Evolutionary conservation across 92 coral and sea anemone species (phyloP).

Genomic region (Ricordea florida): DNA sequence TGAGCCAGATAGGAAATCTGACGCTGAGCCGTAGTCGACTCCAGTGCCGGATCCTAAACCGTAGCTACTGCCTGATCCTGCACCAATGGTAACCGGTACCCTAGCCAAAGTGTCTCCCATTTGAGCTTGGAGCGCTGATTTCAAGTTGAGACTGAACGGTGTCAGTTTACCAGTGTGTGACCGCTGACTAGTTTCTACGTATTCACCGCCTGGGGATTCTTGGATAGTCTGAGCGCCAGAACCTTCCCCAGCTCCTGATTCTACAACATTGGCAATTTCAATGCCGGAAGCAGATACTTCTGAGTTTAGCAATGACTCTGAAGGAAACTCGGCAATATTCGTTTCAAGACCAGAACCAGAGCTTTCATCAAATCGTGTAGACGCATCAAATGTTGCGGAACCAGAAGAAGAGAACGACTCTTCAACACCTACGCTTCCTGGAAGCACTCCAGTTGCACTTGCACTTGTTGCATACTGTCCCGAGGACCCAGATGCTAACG

Average conservation of each 20-base stretch:
- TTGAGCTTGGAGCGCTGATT: conserved; percentile 73
- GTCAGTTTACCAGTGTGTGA: conserved; percentile 16
- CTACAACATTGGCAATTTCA: conserved; percentile 22
- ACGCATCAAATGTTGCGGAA: conserved; percentile 63
- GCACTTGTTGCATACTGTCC: conserved; percentile 16
- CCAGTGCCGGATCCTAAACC: conserved; percentile 72
- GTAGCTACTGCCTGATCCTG: conserved; percentile 59
- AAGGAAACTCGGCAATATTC: conserved; percentile 61
- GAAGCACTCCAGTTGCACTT: conserved; percentile 25
- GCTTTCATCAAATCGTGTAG: conserved; percentile 36
- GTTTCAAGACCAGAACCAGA: conserved; percentile 56
- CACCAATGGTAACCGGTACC: conserved; percentile 69
- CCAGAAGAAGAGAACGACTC: conserved; percentile 78
- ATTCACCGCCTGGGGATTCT: conserved; percentile 1
- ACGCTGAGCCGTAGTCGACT: conserved; percentile 60
- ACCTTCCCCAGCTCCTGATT: conserved; percentile 46
- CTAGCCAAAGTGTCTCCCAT: conserved; percentile 57
- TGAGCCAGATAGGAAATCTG: conserved; percentile 76
- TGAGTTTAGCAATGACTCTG: conserved; percentile 7
- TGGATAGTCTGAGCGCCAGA: conserved; percentile 2
- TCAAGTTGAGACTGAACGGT: conserved; percentile 44
- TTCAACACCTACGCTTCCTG: conserved; percentile 67
- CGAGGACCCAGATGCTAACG: conserved; percentile 29
- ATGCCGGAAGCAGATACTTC: conserved; percentile 37
- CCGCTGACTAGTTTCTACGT: conserved; percentile 9